A percentile compares a stretch with the other conserved stretches of the same genome.
Evolutionary conservation across 1,140 invertebrate genomes (phyloP).

Genomic region (Leptoteleia sp.): DNA sequence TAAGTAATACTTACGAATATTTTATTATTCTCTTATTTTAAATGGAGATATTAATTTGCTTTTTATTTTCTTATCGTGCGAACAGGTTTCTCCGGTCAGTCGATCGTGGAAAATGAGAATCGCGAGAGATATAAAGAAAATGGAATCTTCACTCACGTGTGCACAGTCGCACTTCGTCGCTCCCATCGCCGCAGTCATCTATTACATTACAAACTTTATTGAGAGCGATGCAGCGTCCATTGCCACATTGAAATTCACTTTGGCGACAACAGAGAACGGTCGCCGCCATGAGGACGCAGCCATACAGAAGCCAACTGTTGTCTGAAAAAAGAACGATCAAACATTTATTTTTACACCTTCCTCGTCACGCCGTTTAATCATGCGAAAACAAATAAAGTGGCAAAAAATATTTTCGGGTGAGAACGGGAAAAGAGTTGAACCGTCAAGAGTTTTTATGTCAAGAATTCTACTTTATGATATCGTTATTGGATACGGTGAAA

Average conservation of each 20-base stretch:
- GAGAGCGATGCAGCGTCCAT: constrained; percentile 89
- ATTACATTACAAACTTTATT: constrained; percentile 91
- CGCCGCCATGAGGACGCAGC: constrained; percentile 73
- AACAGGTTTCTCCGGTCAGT: constrained; percentile 21
- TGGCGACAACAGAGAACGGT: constrained; percentile 84
- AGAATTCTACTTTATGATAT: too few species aligned
- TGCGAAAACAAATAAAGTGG: constrained; percentile 12
- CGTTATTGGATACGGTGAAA: too few species aligned
- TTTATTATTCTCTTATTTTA: constrained; percentile 2
- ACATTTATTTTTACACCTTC: constrained; percentile 32
- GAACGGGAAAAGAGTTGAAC: too few species aligned
- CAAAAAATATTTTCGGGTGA: too few species aligned
- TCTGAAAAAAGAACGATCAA: constrained; percentile 68
- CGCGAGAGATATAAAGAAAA: constrained; percentile 39
- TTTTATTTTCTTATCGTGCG: constrained; percentile 8
- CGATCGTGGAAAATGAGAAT: constrained; percentile 43
- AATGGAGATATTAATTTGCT: constrained; percentile 16
- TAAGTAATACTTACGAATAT: too few species aligned
- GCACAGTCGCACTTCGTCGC: constrained; percentile 91
- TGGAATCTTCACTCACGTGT: constrained; percentile 87
- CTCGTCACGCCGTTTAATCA: constrained; percentile 16
- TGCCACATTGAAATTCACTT: constrained; percentile 90
- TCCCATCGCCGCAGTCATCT: constrained; percentile 92
- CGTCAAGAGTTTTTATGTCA: too few species aligned
- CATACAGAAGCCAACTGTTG: constrained; percentile 74